phyloP scores from a whole-genome alignment of 2,888 invertebrate genomes.

The Phanerotoma sp. region DNA sequence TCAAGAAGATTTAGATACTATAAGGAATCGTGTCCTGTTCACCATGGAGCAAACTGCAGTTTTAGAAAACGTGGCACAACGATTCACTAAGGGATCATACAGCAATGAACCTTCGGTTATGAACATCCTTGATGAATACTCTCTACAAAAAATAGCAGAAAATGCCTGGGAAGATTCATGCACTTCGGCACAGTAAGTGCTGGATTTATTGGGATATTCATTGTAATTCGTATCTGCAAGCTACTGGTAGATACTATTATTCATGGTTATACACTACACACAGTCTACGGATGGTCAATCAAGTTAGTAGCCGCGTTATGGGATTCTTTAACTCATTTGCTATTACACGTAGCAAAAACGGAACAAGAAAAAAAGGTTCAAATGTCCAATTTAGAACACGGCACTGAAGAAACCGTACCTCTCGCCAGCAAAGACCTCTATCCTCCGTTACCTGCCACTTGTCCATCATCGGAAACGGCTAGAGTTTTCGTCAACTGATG shows the following conservation, averaged over 20 bases:
- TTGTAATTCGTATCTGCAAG: neutral
- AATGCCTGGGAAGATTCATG: neutral
- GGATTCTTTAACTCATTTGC: conserved; percentile 6
- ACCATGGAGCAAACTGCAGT: neutral
- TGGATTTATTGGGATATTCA: conserved; percentile 7
- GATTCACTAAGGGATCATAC: neutral
- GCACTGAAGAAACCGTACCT: too few relatives aligned
- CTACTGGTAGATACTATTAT: neutral
- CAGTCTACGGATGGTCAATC: conserved; percentile 1
- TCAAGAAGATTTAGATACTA: conserved; percentile 2
- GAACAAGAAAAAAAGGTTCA: too few relatives aligned
- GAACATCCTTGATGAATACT: conserved; percentile 22
- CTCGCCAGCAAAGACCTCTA: too few relatives aligned
- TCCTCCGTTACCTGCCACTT: too few relatives aligned
- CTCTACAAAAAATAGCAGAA: conserved; percentile 22
- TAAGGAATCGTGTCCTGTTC: conserved; percentile 20
- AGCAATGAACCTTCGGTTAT: conserved; percentile 1
- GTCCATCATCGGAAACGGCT: too few relatives aligned
- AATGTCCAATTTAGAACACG: too few relatives aligned
- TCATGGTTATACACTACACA: conserved; percentile 10
- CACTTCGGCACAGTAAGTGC: conserved; percentile 16
- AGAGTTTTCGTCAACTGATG: too few relatives aligned
- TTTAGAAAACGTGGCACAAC: conserved; percentile 13
- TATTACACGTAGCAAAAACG: conserved; percentile 3
- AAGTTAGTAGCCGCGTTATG: neutral